phyloP scores from a whole-genome alignment of 1,140 invertebrate species.

The Musca vetustissima region DNA sequence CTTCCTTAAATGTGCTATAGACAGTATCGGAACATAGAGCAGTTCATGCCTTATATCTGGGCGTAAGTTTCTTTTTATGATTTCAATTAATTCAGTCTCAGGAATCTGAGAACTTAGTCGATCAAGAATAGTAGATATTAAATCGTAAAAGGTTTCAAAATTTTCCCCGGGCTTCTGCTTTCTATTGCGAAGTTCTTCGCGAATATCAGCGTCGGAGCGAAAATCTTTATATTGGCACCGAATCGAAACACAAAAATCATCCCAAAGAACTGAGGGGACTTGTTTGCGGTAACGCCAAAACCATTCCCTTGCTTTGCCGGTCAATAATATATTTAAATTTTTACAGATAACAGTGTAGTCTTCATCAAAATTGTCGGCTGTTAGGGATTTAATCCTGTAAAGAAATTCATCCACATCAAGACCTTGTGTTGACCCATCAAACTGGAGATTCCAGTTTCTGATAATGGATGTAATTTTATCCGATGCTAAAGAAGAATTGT shows the following conservation, averaged over 20 bases:
- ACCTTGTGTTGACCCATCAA: background rate
- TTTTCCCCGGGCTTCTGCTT: slow-evolving; percentile 16
- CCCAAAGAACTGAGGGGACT: slow-evolving; percentile 6
- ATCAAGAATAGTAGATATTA: background rate
- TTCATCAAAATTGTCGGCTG: background rate
- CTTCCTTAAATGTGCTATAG: too few relatives aligned
- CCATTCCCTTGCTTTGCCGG: background rate
- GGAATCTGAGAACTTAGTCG: background rate
- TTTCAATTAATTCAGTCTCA: slow-evolving; percentile 7
- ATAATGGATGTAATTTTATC: slow-evolving; percentile 7
- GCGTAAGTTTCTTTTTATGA: background rate
- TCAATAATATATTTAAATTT: background rate
- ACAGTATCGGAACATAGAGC: too few relatives aligned
- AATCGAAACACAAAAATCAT: slow-evolving; percentile 7
- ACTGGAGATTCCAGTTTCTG: background rate
- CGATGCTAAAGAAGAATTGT: background rate
- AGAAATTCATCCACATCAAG: background rate
- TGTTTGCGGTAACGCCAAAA: slow-evolving; percentile 15
- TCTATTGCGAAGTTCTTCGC: slow-evolving; percentile 6
- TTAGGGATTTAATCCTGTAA: background rate
- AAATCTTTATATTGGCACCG: slow-evolving; percentile 22
- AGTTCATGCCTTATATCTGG: too few relatives aligned
- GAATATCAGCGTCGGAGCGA: slow-evolving; percentile 6
- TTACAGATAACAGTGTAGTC: background rate
- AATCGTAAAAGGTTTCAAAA: slow-evolving; percentile 15